A percentile compares a stretch with the other conserved stretches of the same genome.
Conservation (phyloP, 2,797 vertebrate genomes). For the Podarcis lilfordi region DNA sequence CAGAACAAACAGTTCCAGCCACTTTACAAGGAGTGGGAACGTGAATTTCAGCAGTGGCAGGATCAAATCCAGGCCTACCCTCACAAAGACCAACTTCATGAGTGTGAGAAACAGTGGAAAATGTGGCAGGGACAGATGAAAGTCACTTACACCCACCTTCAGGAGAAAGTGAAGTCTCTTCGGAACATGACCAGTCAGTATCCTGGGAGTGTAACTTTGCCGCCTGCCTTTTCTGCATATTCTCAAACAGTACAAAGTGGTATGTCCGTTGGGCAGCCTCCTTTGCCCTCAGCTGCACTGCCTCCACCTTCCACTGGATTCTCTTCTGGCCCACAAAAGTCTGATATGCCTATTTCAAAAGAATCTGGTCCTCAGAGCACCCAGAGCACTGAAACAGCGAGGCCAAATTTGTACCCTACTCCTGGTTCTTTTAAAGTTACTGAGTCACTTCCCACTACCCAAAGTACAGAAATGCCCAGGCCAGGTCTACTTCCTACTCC, state of each 20-base stretch:
- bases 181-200: constrained; percentile 87
- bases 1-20: constrained; percentile 92
- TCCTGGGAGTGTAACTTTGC: constrained; percentile 80
- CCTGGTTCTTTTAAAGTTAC: constrained; percentile 73
- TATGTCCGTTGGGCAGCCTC: constrained; percentile 78
- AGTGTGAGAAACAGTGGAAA: constrained; percentile 96
- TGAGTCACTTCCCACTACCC: constrained; percentile 64
- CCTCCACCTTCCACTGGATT: constrained; percentile 71
- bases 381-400: constrained; percentile 74
- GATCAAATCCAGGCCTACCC: constrained; percentile 94
- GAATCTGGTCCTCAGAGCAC: constrained; percentile 72
- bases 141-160: constrained; percentile 89
- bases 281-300: constrained; percentile 72
- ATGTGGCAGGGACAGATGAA: constrained; percentile 98
- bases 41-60: constrained; percentile 91
- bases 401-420: constrained; percentile 76
- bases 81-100: constrained; percentile 95
- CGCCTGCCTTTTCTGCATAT: constrained; percentile 83
- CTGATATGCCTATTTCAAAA: constrained; percentile 68
- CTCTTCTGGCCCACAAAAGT: constrained; percentile 74
- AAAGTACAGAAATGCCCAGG: constrained; percentile 73
- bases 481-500: constrained; percentile 79
- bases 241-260: constrained; percentile 72
- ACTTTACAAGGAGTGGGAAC: constrained; percentile 92
- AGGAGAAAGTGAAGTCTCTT: constrained; percentile 89